A percentile compares a stretch with the other conserved stretches of the same genome.
phyloP scores from a whole-genome alignment of 2,797 vertebrate species.

The Eutrigla gurnardus region DNA sequence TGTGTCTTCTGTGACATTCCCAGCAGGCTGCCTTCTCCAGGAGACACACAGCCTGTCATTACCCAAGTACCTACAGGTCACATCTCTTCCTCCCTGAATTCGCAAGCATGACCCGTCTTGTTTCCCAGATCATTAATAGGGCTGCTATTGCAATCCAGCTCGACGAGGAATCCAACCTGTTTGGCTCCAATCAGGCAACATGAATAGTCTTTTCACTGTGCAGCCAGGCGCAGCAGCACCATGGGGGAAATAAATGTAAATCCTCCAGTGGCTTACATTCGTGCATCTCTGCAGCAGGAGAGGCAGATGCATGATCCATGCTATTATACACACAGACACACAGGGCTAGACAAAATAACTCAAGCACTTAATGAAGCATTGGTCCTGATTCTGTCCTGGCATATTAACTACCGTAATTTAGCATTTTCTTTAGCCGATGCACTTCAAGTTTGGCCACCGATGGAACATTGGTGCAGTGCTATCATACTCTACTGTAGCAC shows the following conservation, averaged over 20 bases:
- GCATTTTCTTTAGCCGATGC: no score
- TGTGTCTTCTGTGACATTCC: slow-evolving; percentile 56
- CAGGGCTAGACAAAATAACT: not conserved
- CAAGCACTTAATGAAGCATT: not conserved
- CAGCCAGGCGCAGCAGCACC: slow-evolving; percentile 35
- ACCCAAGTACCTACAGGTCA: slow-evolving; percentile 31
- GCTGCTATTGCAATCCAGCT: not conserved
- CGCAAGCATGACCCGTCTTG: slow-evolving; percentile 7
- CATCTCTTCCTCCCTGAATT: slow-evolving; percentile 5
- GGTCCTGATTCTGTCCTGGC: not conserved
- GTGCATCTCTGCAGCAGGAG: slow-evolving; percentile 38
- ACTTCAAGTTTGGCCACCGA: not conserved
- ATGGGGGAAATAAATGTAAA: slow-evolving; percentile 55
- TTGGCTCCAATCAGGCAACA: slow-evolving; percentile 17
- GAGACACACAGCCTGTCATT: slow-evolving; percentile 67
- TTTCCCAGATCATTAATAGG: slow-evolving; percentile 15
- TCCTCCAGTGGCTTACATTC: slow-evolving; percentile 33
- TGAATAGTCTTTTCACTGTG: slow-evolving; percentile 8
- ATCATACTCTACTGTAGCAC: not conserved
- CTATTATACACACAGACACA: not conserved
- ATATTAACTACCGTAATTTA: not conserved
- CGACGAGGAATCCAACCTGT: slow-evolving; percentile 14
- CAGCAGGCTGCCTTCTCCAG: slow-evolving; percentile 35
- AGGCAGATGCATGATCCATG: slow-evolving; percentile 1
- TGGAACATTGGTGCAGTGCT: not conserved